Evolutionary conservation across 2,113 vertebrate genomes (phyloP).

Genomic region (Aspiorhynchus laticeps): DNA sequence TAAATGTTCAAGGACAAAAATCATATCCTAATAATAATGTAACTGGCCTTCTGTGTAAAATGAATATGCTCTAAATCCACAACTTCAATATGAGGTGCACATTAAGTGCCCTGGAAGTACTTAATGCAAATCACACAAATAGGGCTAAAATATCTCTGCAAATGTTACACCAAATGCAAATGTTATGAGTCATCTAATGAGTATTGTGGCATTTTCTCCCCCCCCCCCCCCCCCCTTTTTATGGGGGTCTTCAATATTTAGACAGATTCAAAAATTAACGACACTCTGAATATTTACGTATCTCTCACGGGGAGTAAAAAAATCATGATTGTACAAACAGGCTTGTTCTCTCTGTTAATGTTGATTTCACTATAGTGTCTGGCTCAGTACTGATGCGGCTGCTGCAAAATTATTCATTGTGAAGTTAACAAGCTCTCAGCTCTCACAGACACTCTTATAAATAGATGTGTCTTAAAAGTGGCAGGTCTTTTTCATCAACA

Average conservation of each 20-base stretch:
- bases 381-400: conserved; percentile 28
- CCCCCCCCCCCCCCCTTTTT: neutral
- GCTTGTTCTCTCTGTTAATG: neutral
- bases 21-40: neutral
- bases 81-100: neutral
- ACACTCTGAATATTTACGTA: neutral
- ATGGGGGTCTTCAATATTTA: neutral
- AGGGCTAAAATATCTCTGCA: neutral
- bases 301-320: neutral
- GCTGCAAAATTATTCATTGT: conserved; percentile 54
- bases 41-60: neutral
- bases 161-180: neutral
- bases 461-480: conserved; percentile 55
- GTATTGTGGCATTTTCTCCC: neutral
- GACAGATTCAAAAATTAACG: neutral
- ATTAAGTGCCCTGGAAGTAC: neutral
- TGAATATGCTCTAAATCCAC: neutral
- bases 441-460: conserved; percentile 58
- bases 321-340: neutral
- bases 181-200: neutral
- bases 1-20: neutral
- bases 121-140: conserved; percentile 1
- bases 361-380: conserved; percentile 26
- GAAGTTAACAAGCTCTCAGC: conserved; percentile 53
- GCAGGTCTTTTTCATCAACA: conserved; percentile 46